Conservation (phyloP, 2,888 invertebrate species). For the Dryococelus australis region DNA sequence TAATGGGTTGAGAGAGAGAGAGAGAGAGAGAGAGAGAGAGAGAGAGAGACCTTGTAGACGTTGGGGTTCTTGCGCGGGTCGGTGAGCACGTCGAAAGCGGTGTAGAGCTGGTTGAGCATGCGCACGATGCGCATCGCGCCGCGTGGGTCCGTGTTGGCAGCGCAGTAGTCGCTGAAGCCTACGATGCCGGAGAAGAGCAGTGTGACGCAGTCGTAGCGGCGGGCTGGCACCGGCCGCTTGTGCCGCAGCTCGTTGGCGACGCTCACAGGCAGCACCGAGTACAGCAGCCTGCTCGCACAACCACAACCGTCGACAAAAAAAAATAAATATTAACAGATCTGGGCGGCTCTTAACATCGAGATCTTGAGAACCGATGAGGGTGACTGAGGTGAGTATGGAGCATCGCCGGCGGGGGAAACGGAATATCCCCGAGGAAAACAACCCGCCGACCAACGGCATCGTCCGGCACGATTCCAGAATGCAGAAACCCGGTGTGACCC, state of each 20-base stretch:
- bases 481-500: too few relatives aligned
- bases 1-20: too few relatives aligned
- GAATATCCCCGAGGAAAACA: too few relatives aligned
- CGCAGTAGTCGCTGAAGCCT: constrained; percentile 90
- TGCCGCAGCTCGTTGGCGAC: constrained; percentile 96
- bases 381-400: too few relatives aligned
- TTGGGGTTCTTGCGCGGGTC: constrained; percentile 92
- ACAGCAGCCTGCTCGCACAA: constrained; percentile 76
- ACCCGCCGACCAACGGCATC: too few relatives aligned
- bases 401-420: too few relatives aligned
- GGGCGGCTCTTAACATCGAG: too few relatives aligned
- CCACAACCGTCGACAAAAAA: neutral
- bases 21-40: too few relatives aligned
- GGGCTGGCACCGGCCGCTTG: constrained; percentile 88
- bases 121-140: constrained; percentile 97
- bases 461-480: too few relatives aligned
- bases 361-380: too few relatives aligned
- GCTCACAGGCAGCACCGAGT: constrained; percentile 91
- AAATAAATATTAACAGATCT: constrained; percentile 25
- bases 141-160: constrained; percentile 86
- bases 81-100: constrained; percentile 91
- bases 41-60: constrained; percentile 75
- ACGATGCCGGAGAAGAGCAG: constrained; percentile 94
- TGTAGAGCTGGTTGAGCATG: constrained; percentile 92
- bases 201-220: constrained; percentile 88